Percentiles rank a stretch among this genome's conserved stretches.
Conservation (phyloP, 2,113 vertebrate genomes). For the Tringa solitaria region DNA sequence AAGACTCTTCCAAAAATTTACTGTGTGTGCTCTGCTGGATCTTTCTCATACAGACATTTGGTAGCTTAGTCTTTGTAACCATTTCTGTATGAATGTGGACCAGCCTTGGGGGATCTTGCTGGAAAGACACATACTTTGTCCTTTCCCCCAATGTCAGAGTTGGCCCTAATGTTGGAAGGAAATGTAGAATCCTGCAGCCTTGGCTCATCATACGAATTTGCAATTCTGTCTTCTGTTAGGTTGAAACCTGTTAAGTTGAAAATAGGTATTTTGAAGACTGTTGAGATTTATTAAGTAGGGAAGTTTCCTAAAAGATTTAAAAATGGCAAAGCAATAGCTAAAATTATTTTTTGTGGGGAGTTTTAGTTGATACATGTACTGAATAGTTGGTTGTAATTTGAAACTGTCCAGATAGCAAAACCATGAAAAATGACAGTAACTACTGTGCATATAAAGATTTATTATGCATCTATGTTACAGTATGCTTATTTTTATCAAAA, state of each 20-base stretch:
- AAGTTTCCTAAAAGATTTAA: neutral
- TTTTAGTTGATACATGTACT: neutral
- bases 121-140: neutral
- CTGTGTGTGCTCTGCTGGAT: neutral
- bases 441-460: slow-evolving; percentile 49
- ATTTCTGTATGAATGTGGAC: neutral
- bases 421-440: slow-evolving; percentile 54
- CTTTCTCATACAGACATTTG: neutral
- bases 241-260: neutral
- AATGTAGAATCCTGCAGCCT: neutral
- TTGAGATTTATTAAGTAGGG: neutral
- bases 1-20: neutral
- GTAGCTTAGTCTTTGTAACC: neutral
- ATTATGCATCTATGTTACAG: slow-evolving; percentile 52
- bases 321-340: neutral
- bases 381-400: slow-evolving; percentile 15
- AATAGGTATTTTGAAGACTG: neutral
- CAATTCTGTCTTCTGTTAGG: neutral
- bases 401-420: slow-evolving; percentile 13
- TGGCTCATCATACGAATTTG: neutral
- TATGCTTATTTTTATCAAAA: slow-evolving; percentile 57
- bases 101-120: neutral
- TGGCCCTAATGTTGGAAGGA: neutral
- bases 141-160: neutral
- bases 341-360: neutral